Base-by-base conservation (phyloP, 2,797 vertebrate species). In the Huso huso region DNA sequence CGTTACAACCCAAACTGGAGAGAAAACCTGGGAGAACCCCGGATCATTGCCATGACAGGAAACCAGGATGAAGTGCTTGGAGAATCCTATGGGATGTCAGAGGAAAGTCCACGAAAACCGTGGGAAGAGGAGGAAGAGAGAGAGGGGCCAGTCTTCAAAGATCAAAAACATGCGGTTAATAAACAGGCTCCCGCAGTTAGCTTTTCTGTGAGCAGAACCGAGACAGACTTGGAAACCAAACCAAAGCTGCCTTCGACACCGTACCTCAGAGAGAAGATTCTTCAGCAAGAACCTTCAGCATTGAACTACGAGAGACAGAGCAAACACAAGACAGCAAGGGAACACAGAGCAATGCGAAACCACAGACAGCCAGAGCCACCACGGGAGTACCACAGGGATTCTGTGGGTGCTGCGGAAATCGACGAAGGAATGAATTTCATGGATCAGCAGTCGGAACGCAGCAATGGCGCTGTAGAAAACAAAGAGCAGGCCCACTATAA, bases 1-100 rank as follows among this genome's bases (percentile, higher is more conserved):
- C 83, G 82, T 10, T 88, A 89, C 51, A 78, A 92, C 61, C 87
- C 90, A 7, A 79, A 88, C 9, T 91, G 89, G 91, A 93, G 79
- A 74, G 81, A 64, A 6, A 80, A 76, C 49, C 71, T 76, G 67
- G 74, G 71, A 2, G 72, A 10, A 70, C 73, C 15, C 2, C 61
- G 51, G 52, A 7, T 69, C 70, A 75, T 79, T 8, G 8, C 55
- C 0, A 49, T 67, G 48, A 66, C 66, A 8, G 68, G 66, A 1
- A 37, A 63, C 0, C 75, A 11, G 0, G 69, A 70, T 53, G 57
- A 63, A 1, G 70, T 69, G 51, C 68, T 80, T 7, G 11, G 66
- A 8, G 66, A 65, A 53, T 66, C 75, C 67, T 76, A 74, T 62
- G 64, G 71, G 12, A 76, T 71, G 9, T 74, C 73, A 6, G 74